phyloP scores from a whole-genome alignment of 1,140 invertebrate genomes.

The Leptonema lineaticorne region DNA sequence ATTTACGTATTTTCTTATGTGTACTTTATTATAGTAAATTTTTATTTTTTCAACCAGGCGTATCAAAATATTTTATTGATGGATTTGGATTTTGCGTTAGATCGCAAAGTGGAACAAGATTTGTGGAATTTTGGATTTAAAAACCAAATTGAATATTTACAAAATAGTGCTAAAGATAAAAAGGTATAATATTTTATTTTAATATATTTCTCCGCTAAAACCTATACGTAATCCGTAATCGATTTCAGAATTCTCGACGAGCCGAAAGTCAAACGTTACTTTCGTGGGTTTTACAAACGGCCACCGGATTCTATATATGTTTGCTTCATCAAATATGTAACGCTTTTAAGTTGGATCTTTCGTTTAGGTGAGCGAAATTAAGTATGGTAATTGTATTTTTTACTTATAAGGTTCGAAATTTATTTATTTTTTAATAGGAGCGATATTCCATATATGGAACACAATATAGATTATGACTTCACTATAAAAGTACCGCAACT shows the following conservation, averaged over 20 bases:
- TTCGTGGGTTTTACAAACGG: conserved; percentile 76
- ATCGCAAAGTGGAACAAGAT: conserved; percentile 87
- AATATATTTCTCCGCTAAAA: conserved; percentile 14
- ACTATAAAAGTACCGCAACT: conserved; percentile 59
- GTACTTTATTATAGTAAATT: background rate
- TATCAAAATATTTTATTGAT: conserved; percentile 79
- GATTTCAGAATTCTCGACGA: conserved; percentile 65
- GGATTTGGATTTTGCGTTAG: conserved; percentile 84
- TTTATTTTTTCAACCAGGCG: conserved; percentile 44
- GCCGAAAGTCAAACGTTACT: conserved; percentile 73
- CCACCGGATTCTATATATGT: conserved; percentile 82
- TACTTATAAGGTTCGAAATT: background rate
- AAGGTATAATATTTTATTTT: conserved; percentile 56
- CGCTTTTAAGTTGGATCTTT: conserved; percentile 77
- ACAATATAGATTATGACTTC: conserved; percentile 46
- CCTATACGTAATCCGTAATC: conserved; percentile 7
- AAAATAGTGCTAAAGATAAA: conserved; percentile 73
- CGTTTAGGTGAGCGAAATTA: conserved; percentile 64
- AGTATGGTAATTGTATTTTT: conserved; percentile 6
- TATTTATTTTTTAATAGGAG: conserved; percentile 36
- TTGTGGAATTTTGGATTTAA: conserved; percentile 89
- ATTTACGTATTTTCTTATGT: background rate
- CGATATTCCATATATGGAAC: conserved; percentile 47
- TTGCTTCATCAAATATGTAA: conserved; percentile 80
- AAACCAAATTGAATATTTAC: conserved; percentile 79